These are phyloP conservation scores for Leptinotarsa juncta DNA, from an alignment of 2,888 invertebrate genomes.

Conservation along the genomic window DNA sequence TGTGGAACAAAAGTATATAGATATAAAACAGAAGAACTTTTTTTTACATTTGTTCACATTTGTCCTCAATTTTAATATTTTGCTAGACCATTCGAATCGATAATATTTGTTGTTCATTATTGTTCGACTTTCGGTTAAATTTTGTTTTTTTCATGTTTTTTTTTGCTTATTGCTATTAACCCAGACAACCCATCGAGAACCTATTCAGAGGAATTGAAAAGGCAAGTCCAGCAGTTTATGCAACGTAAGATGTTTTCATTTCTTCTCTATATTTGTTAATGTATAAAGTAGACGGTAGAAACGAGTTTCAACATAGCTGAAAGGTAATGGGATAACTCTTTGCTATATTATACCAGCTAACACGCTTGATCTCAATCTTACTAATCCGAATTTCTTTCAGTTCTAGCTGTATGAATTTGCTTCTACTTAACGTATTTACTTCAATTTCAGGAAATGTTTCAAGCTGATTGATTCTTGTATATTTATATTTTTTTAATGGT, in stretches of 20 bases:
- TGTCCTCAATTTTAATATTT: not conserved
- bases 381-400: slow-evolving; percentile 18
- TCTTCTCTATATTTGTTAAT: slow-evolving; percentile 30
- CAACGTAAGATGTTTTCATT: slow-evolving; percentile 60
- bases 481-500: slow-evolving; percentile 21
- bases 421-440: slow-evolving; percentile 31
- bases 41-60: not conserved
- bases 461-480: slow-evolving; percentile 49
- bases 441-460: slow-evolving; percentile 47
- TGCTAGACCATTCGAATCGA: not conserved
- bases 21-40: not conserved
- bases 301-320: slow-evolving; percentile 23
- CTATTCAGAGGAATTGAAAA: slow-evolving; percentile 62
- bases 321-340: slow-evolving; percentile 26
- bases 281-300: slow-evolving; percentile 15
- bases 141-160: slow-evolving; percentile 48
- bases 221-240: slow-evolving; percentile 62
- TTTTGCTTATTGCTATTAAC: slow-evolving; percentile 50
- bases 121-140: slow-evolving; percentile 29
- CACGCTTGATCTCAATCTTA: slow-evolving; percentile 10
- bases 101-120: not conserved
- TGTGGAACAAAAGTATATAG: not conserved
- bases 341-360: slow-evolving; percentile 17
- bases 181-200: slow-evolving; percentile 62
- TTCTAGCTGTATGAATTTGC: slow-evolving; percentile 34